These are phyloP conservation scores for Bruchidius siliquastri DNA, from an alignment of 2,888 invertebrate species.

Conservation along the genomic window DNA sequence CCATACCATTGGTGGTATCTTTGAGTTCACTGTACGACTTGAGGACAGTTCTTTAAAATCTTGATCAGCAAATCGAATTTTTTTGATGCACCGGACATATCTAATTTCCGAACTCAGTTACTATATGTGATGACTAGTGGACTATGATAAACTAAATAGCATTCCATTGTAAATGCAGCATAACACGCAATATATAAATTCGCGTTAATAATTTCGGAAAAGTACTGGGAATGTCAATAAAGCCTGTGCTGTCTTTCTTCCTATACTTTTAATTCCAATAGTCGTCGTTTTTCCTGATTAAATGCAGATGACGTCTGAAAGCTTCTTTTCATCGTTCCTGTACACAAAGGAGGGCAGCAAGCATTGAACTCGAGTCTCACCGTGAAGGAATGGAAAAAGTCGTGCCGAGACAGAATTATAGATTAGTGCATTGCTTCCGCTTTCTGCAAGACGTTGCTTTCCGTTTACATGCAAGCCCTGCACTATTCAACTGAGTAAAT, in stretches of 20 bases:
- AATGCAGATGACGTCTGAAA: not conserved
- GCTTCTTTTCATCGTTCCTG: not conserved
- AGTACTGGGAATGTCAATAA: too few relatives aligned
- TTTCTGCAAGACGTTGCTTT: not conserved
- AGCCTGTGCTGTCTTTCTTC: not conserved
- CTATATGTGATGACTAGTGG: too few relatives aligned
- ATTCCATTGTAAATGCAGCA: too few relatives aligned
- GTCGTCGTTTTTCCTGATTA: not conserved
- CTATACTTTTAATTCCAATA: not conserved
- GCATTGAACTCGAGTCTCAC: not conserved
- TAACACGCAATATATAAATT: too few relatives aligned
- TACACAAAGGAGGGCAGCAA: not conserved
- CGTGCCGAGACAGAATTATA: not conserved
- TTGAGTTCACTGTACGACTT: too few relatives aligned
- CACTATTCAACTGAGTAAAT: not conserved
- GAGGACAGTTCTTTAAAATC: too few relatives aligned
- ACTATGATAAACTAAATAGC: too few relatives aligned
- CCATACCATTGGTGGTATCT: too few relatives aligned
- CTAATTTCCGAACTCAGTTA: too few relatives aligned
- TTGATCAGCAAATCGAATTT: too few relatives aligned
- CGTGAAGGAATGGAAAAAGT: not conserved
- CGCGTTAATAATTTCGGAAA: too few relatives aligned
- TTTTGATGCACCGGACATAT: too few relatives aligned
- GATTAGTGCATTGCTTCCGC: not conserved
- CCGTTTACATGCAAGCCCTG: not conserved